Evolutionary conservation across 2,797 vertebrate species (phyloP), one percentile per base, ranked within the genome.

Genomic region (Pyrrhura leucotis): DNA sequence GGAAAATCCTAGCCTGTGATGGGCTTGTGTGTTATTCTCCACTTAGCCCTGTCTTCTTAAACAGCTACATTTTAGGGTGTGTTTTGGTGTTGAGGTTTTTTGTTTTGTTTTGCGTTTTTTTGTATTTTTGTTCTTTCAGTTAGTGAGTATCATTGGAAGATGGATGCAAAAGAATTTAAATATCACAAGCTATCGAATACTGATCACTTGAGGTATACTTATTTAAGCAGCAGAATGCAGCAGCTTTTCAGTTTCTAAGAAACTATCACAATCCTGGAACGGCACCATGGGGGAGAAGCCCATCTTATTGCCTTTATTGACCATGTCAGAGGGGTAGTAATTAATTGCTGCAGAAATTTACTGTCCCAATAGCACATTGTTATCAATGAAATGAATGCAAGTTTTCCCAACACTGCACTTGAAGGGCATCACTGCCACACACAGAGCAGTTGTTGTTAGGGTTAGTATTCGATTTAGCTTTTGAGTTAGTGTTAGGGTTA

Each of bases 171-270:
- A 77, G 37, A 83, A 48, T 79, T 94, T 89, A 78, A 94, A 75
- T 86, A 94, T 86, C 73, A 37, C 68, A 95, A 86, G 44, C 50
- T 89, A 69, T 84, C 95, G 90, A 93, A 96, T 92, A 73, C 80
- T 71, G 50, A 96, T 88, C 88, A 93, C 63, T 82, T 66, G 37
- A 91, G 73, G 35, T 94, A 94, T 89, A 85, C 21, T 89, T 96
- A 96, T 95, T 96, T 95, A 96, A 94, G 82, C 47, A 75, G 68
- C 72, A 65, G 66, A 33, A 68, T 12, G 0, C 84, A 75, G 76
- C 65, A 83, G 91, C 94, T 0, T 0, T 59, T 76, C 76, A 61
- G 53, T 19, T 79, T 95, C 58, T 45, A 62, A 91, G 84, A 5
- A 8, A 86, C 88, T 94, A 65, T 88, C 17, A 4, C 51, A 23